Evolutionary conservation across 2,113 vertebrate genomes (phyloP), one percentile per base, ranked within the genome.

Genomic region (Balaeniceps rex): DNA sequence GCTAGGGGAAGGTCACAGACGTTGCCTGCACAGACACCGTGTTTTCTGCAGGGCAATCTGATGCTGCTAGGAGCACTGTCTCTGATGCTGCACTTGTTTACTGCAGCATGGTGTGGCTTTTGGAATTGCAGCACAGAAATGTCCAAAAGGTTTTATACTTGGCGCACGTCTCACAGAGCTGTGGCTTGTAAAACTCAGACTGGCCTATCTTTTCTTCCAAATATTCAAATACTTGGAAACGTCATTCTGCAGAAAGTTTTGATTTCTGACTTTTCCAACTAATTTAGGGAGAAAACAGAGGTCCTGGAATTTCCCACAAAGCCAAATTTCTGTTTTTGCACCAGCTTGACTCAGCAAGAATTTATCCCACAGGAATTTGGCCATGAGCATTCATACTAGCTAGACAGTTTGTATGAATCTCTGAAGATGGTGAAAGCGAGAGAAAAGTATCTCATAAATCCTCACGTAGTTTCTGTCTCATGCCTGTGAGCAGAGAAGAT

Each of bases 271-370:
- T 94, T 76, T 89, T 82, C 29, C 3, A 1, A 70, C 90, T 91
- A 94, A 70, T 94, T 91, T 55, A 24, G 74, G 81, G 46, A 91
- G 52, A 96, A 96, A 95, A 91, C 69, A 95, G 82, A 94, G 57
- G 70, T 91, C 42, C 29, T 94, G 89, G 95, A 96, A 95, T 97
- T 95, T 95, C 94, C 93, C 33, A 3, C 61, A 87, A 75, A 81
- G 69, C 44, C 86, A 33, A 92, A 88, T 92, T 95, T 94, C 94
- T 96, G 77, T 87, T 94, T 91, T 95, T 93, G 58, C 0, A n/a
- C 46, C 49, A 83, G 70, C 81, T 95, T 96, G 93, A 97, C 94
- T 96, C 96, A 97, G 96, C 93, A 91, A 95, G 75, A 94, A 47
- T 89, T 93, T 83, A 69, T 83, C 70, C 95, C 93, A 83, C 93